These are phyloP conservation scores for Syritta pipiens DNA, from an alignment of 2,888 invertebrate species.

Conservation along the genomic window DNA sequence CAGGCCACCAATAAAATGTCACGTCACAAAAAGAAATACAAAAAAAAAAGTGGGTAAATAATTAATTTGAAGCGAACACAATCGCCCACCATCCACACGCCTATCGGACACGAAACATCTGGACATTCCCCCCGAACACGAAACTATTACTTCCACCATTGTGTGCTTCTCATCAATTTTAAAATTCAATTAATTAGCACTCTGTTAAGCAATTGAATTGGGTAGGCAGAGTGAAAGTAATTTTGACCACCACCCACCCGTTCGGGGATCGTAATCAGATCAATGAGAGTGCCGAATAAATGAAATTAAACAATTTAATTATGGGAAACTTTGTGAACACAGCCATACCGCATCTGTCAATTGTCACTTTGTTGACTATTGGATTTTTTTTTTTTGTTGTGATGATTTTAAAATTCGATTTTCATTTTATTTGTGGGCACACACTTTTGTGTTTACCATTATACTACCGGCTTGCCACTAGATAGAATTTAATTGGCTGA, in stretches of 20 bases:
- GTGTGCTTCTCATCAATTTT: conserved; percentile 46
- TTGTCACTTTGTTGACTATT: conserved; percentile 40
- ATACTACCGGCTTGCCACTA: too few relatives aligned
- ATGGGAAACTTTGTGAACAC: conserved; percentile 6
- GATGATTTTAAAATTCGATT: background rate
- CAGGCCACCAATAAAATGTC: background rate
- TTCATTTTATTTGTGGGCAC: too few relatives aligned
- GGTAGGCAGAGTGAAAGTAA: background rate
- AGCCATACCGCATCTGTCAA: conserved; percentile 47
- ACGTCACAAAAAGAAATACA: background rate
- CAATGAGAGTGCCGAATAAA: background rate
- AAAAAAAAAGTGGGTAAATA: background rate
- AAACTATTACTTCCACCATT: conserved; percentile 21
- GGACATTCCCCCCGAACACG: conserved; percentile 14
- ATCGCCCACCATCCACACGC: background rate
- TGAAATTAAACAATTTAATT: conserved; percentile 54
- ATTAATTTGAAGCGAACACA: conserved; percentile 35
- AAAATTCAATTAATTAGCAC: conserved; percentile 64
- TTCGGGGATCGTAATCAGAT: background rate
- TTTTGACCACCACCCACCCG: background rate
- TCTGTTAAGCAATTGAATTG: conserved; percentile 23
- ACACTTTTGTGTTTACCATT: too few relatives aligned
- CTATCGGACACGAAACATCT: conserved; percentile 40
- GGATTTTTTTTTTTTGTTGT: background rate
- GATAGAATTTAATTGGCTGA: background rate